Evolutionary conservation across 2,797 vertebrate genomes (phyloP).

Genomic region (Squalus acanthias): DNA sequence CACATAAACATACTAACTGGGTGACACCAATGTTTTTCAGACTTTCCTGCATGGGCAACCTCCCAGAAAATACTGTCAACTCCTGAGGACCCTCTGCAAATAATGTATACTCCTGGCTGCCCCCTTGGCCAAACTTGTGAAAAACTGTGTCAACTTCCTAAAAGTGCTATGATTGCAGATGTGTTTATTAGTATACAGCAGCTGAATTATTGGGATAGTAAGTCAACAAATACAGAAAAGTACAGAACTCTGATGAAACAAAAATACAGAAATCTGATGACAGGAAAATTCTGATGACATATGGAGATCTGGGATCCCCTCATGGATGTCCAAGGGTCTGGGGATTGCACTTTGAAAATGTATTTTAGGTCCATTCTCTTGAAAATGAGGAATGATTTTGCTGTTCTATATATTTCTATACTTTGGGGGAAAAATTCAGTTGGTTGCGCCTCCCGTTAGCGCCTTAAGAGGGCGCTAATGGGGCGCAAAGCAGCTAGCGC

Average conservation of each 20-base stretch:
- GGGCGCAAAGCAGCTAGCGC: too few species aligned
- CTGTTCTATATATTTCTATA: not conserved
- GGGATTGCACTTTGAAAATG: not conserved
- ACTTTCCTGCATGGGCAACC: not conserved
- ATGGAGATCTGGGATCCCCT: not conserved
- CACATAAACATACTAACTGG: not conserved
- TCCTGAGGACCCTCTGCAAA: not conserved
- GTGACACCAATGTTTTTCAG: not conserved
- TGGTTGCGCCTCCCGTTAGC: too few species aligned
- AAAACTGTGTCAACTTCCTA: too few species aligned
- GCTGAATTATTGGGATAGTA: not conserved
- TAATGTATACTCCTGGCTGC: not conserved
- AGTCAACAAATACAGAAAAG: not conserved
- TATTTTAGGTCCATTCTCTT: not conserved
- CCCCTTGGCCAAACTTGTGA: not conserved
- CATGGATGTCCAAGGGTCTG: not conserved
- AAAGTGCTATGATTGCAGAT: not conserved
- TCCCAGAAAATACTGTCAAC: not conserved
- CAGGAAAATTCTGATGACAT: not conserved
- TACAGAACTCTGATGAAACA: not conserved
- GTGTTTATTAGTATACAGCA: not conserved
- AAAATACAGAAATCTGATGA: not conserved
- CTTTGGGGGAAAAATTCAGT: not conserved
- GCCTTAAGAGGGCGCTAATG: too few species aligned
- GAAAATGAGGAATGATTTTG: not conserved